Base-by-base conservation (phyloP, 2,888 invertebrate genomes). In the Tribolium freemani region DNA sequence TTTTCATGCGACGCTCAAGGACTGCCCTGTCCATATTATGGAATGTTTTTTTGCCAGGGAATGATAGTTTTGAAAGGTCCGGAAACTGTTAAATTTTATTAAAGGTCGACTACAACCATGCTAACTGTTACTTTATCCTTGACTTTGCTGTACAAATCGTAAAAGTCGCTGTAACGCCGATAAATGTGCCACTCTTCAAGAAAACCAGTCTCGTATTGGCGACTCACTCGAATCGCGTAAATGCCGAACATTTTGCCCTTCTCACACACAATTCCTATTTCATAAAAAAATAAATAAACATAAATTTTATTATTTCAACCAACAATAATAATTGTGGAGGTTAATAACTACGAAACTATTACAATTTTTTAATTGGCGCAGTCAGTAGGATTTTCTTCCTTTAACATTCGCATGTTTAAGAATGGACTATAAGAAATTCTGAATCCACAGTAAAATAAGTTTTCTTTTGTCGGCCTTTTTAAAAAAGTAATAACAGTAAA, bases 1-100 rank as follows among this genome's bases (percentile, higher is more conserved):
- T 91, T 48, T 90, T 88, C 89, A 95, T 96, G 11, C 98, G 89
- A 80, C 91, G 93, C 84, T 98, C 97, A 66, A 98, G 87, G 20
- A 98, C 93, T 1, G 91, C 87, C 6, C 94, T 88, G 69, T 96
- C 96, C 84, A 96, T 95, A 83, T 97, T 98, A 83, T 97, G 96
- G 85, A 98, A 96, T 54, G 97, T 94, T 84, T 96, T 96, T 87
- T 98, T 98, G 0, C 93, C 95, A 0, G 98, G 98, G 83, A 97
- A 96, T 20, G 92, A 90, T 31, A 97, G 87, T 79, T 92, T 92
- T 0, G 91, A 89, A 16, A 97, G 86, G 83, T 93, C 93, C 30
- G 94, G 92, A 89, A 92, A 96, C 93, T 96, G 31, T 11, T 54
- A 10, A 6, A 30, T 4, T 30, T 30, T 38, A 38, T n/a, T n/a